Evolutionary conservation across 2,113 vertebrate genomes (phyloP).

Genomic region (Ameiurus melas): DNA sequence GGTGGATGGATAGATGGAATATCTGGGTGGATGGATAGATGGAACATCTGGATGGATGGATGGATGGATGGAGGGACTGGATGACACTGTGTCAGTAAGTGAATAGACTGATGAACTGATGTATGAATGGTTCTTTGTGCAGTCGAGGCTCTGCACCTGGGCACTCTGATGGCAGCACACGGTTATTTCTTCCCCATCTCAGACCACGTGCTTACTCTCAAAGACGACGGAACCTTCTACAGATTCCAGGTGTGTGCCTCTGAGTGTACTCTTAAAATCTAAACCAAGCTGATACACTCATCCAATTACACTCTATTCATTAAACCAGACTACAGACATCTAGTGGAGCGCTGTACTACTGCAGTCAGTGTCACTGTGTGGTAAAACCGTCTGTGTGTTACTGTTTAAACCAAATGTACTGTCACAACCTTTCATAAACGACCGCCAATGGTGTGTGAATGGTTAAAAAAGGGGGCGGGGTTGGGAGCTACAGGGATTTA

Average conservation of each 20-base stretch:
- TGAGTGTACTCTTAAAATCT: background rate
- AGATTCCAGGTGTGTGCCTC: conserved; percentile 85
- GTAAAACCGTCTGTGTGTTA: background rate
- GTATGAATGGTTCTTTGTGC: conserved; percentile 51
- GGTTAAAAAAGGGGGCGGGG: background rate
- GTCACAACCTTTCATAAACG: background rate
- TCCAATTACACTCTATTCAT: background rate
- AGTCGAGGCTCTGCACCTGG: conserved; percentile 96
- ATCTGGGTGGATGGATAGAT: background rate
- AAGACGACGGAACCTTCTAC: conserved; percentile 97
- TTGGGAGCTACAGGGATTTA: background rate
- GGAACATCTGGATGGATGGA: background rate
- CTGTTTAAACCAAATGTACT: background rate
- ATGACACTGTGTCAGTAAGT: background rate
- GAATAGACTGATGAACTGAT: background rate
- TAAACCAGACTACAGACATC: background rate
- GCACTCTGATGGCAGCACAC: conserved; percentile 94
- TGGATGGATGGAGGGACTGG: background rate
- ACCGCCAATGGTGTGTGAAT: background rate
- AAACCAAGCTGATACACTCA: background rate
- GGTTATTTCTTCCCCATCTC: conserved; percentile 99
- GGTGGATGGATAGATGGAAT: background rate
- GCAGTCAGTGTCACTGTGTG: background rate
- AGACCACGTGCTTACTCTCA: conserved; percentile 93
- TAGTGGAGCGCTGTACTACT: background rate